Conservation (phyloP, 1,140 invertebrate species). For the Drosophila ercepeae region DNA sequence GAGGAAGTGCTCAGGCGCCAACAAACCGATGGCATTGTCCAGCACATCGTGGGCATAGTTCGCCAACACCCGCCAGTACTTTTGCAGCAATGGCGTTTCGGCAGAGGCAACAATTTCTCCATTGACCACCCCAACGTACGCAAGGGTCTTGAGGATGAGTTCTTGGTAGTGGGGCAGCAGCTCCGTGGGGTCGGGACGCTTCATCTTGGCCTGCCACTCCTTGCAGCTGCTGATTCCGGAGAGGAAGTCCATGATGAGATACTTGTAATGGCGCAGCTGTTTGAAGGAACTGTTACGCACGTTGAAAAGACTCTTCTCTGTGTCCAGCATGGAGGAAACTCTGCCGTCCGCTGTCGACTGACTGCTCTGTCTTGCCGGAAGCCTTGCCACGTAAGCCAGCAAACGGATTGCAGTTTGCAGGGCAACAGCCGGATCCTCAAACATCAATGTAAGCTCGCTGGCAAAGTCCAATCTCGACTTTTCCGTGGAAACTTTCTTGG, state of each 20-base stretch:
- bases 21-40: slow-evolving; percentile 90
- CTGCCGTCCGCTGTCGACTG: slow-evolving; percentile 13
- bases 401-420: slow-evolving; percentile 88
- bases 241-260: slow-evolving; percentile 89
- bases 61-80: slow-evolving; percentile 92
- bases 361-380: slow-evolving; percentile 70
- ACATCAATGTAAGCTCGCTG: slow-evolving; percentile 48
- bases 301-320: slow-evolving; percentile 87
- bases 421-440: slow-evolving; percentile 84
- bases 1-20: slow-evolving; percentile 91
- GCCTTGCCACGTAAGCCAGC: slow-evolving; percentile 85
- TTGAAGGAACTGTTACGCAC: slow-evolving; percentile 87
- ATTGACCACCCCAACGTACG: slow-evolving; percentile 88
- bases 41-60: slow-evolving; percentile 91
- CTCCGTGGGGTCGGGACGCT: slow-evolving; percentile 67
- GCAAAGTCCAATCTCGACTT: slow-evolving; percentile 55
- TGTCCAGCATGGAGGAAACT: neutral
- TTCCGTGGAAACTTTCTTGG: slow-evolving; percentile 60
- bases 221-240: slow-evolving; percentile 87
- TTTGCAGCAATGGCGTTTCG: slow-evolving; percentile 83
- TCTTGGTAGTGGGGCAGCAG: slow-evolving; percentile 85
- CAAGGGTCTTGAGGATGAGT: slow-evolving; percentile 88
- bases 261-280: slow-evolving; percentile 93
- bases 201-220: slow-evolving; percentile 87
- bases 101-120: slow-evolving; percentile 80